Conservation (phyloP, 2,888 invertebrate genomes). For the Cephonodes hylas region DNA sequence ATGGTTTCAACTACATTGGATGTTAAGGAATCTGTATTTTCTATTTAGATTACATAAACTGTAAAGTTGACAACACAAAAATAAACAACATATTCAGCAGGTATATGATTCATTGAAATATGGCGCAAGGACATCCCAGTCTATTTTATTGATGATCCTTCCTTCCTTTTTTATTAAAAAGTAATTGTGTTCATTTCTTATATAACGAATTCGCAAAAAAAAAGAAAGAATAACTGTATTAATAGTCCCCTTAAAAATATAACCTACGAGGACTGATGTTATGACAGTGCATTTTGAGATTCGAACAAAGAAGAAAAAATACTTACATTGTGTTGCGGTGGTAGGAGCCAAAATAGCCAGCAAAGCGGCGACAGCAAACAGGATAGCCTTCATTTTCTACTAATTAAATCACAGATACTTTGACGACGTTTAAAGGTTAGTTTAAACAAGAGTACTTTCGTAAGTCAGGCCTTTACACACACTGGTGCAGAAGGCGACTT, state of each 20-base stretch:
- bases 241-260: neutral
- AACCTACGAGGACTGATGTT: neutral
- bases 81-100: too few species aligned
- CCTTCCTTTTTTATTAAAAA: too few species aligned
- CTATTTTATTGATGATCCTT: too few species aligned
- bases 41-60: too few species aligned
- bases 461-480: constrained; percentile 90
- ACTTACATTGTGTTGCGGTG: constrained; percentile 86
- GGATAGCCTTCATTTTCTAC: constrained; percentile 79
- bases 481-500: constrained; percentile 94
- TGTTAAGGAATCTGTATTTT: too few species aligned
- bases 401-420: constrained; percentile 75
- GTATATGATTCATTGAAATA: too few species aligned
- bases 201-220: neutral
- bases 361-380: constrained; percentile 72
- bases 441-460: constrained; percentile 46
- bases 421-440: constrained; percentile 52
- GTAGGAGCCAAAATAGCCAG: constrained; percentile 74
- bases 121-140: too few species aligned
- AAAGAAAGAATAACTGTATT: neutral
- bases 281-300: neutral
- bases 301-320: constrained; percentile 19
- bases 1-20: too few species aligned
- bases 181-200: too few species aligned
- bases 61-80: too few species aligned